Conservation (phyloP, 1,140 invertebrate species). For the Bradysia coprophila region DNA sequence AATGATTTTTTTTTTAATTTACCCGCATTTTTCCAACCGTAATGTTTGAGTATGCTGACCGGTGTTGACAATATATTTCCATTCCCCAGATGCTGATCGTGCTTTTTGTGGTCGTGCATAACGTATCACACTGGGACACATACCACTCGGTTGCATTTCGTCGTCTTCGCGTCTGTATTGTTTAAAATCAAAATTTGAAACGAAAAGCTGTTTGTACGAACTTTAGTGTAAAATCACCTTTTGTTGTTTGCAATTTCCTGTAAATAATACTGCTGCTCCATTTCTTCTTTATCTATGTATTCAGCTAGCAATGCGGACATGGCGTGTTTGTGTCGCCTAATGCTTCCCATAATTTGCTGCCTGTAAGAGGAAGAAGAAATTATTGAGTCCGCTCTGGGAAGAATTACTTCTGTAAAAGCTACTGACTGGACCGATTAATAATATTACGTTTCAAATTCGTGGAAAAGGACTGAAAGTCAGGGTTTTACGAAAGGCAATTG, state of each 20-base stretch:
- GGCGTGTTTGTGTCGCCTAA: constrained; percentile 46
- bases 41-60: constrained; percentile 71
- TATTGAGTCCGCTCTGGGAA: too few species aligned
- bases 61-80: constrained; percentile 79
- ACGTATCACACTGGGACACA: constrained; percentile 67
- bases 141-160: constrained; percentile 31
- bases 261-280: constrained; percentile 18
- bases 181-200: not conserved
- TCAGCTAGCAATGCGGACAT: constrained; percentile 50
- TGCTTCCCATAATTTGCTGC: constrained; percentile 54
- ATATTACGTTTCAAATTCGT: too few species aligned
- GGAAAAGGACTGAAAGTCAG: too few species aligned
- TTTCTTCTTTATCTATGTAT: constrained; percentile 30
- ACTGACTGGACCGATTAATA: too few species aligned
- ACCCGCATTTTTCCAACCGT: constrained; percentile 69
- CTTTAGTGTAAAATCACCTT: constrained; percentile 9
- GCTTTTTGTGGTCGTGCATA: constrained; percentile 68
- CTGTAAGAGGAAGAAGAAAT: constrained; percentile 29
- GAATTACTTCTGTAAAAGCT: too few species aligned
- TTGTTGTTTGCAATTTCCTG: constrained; percentile 16
- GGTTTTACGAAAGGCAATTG: too few species aligned
- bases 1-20: constrained; percentile 7
- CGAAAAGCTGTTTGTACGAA: not conserved
- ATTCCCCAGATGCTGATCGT: constrained; percentile 56
- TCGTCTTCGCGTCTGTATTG: constrained; percentile 32